Conservation (phyloP, 2,797 vertebrate genomes). For the Amniataba percoides region DNA sequence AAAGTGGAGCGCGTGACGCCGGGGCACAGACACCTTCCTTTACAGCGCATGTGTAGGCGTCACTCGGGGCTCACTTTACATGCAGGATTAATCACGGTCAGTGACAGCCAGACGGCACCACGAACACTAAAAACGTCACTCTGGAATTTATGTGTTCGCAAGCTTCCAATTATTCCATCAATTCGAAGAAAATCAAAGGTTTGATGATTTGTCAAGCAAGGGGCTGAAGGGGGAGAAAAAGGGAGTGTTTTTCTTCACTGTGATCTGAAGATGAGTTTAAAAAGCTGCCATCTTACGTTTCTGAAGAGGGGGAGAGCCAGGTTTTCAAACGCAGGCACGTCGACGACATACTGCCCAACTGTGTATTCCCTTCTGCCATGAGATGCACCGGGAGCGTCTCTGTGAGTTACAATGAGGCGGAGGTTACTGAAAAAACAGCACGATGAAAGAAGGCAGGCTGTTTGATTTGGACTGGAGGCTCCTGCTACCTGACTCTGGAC, state of each 20-base stretch:
- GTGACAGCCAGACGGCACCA: slow-evolving; percentile 82
- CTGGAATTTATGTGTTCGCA: slow-evolving; percentile 75
- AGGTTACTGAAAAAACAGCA: slow-evolving; percentile 33
- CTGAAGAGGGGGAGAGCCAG: slow-evolving; percentile 91
- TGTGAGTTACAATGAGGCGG: slow-evolving; percentile 46
- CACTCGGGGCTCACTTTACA: slow-evolving; percentile 73
- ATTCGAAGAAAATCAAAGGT: slow-evolving; percentile 67
- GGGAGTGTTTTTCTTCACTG: slow-evolving; percentile 40
- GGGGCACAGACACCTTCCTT: slow-evolving; percentile 58
- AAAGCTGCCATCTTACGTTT: slow-evolving; percentile 85
- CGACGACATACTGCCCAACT: slow-evolving; percentile 94
- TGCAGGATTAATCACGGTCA: slow-evolving; percentile 77
- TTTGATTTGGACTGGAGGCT: slow-evolving; percentile 10
- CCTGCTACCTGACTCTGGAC: slow-evolving; percentile 91
- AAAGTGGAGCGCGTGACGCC: slow-evolving; percentile 59
- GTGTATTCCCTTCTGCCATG: slow-evolving; percentile 82
- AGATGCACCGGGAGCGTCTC: slow-evolving; percentile 67
- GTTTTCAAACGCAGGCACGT: slow-evolving; percentile 92
- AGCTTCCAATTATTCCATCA: slow-evolving; percentile 80
- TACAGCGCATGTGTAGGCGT: slow-evolving; percentile 66
- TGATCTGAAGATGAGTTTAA: slow-evolving; percentile 62
- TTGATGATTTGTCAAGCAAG: slow-evolving; percentile 62
- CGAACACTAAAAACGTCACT: slow-evolving; percentile 77
- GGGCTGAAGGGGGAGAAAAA: background rate
- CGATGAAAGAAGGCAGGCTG: slow-evolving; percentile 23